These are phyloP conservation scores for Melangyna quadrimaculata DNA, from an alignment of 2,888 invertebrate genomes.

Conservation along the genomic window DNA sequence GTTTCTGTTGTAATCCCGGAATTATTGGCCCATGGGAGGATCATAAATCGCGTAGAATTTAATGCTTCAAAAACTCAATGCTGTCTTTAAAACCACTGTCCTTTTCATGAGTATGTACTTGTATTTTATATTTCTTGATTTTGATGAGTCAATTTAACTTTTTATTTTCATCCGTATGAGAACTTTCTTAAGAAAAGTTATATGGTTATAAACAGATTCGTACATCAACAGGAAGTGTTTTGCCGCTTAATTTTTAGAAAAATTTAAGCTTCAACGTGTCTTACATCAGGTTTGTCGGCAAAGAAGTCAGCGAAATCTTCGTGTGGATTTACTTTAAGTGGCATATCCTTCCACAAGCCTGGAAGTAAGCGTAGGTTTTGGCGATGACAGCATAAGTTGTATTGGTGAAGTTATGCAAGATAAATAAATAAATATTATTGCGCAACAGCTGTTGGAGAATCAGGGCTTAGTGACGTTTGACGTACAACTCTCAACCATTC, in stretches of 20 bases:
- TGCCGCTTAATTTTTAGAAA: neutral
- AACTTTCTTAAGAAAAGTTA: neutral
- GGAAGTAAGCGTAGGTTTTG: slow-evolving; percentile 99
- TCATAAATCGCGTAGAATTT: too few species aligned
- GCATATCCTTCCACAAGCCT: slow-evolving; percentile 99
- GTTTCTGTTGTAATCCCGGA: too few species aligned
- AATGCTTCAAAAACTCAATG: too few species aligned
- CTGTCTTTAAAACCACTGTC: too few species aligned
- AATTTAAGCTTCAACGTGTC: slow-evolving; percentile 57
- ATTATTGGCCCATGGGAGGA: too few species aligned
- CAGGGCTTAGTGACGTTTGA: too few species aligned
- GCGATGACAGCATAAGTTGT: slow-evolving; percentile 99
- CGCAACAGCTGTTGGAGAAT: too few species aligned
- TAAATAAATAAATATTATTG: too few species aligned
- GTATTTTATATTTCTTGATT: neutral
- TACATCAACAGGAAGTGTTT: slow-evolving; percentile 2
- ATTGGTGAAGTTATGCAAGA: slow-evolving; percentile 99
- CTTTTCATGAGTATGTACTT: too few species aligned
- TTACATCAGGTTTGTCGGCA: slow-evolving; percentile 80
- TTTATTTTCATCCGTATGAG: slow-evolving; percentile 31
- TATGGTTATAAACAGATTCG: neutral
- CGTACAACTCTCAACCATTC: too few species aligned
- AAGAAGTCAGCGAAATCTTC: slow-evolving; percentile 96
- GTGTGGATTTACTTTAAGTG: slow-evolving; percentile 95
- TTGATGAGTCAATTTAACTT: neutral